Percentiles rank a stretch among this genome's conserved stretches.
These are phyloP conservation scores for Thinocorus orbignyianus DNA, from an alignment of 2,113 vertebrate genomes.

Conservation along the genomic window DNA sequence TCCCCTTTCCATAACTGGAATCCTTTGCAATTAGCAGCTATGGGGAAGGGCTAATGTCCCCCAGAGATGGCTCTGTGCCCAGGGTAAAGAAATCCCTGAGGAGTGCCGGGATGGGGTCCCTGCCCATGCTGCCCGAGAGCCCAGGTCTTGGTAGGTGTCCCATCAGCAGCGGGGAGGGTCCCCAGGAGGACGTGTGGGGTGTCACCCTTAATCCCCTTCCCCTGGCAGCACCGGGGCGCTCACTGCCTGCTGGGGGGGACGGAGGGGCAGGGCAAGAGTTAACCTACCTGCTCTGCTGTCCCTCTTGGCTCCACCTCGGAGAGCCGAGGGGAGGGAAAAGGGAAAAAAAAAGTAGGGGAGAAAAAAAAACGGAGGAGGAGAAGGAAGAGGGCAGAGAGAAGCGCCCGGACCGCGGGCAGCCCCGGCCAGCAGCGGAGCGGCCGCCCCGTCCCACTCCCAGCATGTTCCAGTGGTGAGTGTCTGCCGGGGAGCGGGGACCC, in stretches of 20 bases:
- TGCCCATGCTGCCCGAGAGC: background rate
- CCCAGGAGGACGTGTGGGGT: background rate
- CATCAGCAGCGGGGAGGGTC: background rate
- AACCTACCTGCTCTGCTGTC: conserved; percentile 55
- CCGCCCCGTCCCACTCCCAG: conserved; percentile 36
- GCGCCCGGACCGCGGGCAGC: conserved; percentile 40
- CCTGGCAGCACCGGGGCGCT: background rate
- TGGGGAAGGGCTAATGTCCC: background rate
- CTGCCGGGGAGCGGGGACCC: background rate
- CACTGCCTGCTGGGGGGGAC: background rate
- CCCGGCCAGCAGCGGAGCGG: conserved; percentile 33
- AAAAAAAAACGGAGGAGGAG: background rate
- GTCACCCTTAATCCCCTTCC: background rate
- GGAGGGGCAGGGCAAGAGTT: conserved; percentile 51
- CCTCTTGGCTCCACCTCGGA: conserved; percentile 51
- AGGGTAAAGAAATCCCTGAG: background rate
- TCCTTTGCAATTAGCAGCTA: background rate
- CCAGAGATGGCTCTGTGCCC: background rate
- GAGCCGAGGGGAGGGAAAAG: conserved; percentile 1
- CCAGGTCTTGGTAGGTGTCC: background rate
- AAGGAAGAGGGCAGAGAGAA: background rate
- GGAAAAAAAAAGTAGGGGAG: background rate
- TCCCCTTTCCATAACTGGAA: background rate
- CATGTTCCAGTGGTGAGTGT: conserved; percentile 79
- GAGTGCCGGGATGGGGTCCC: background rate